phyloP scores from a whole-genome alignment of 2,797 vertebrate species.

The Acanthurus lineatus region DNA sequence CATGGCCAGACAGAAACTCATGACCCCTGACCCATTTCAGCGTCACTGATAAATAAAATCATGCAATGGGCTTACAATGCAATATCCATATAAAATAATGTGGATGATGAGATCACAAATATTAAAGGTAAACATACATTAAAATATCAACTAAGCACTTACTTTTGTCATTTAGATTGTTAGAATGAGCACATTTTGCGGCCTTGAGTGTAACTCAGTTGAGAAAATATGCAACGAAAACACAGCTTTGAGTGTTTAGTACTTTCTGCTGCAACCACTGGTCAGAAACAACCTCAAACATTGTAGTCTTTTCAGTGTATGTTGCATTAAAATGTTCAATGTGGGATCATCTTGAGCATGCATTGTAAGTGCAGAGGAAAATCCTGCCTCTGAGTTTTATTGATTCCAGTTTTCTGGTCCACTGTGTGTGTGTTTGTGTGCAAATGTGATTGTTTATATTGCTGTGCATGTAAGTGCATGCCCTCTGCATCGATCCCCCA shows the following conservation, averaged over 20 bases:
- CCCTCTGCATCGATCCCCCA: constrained; percentile 79
- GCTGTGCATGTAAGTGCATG: constrained; percentile 40
- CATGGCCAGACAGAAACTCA: not conserved
- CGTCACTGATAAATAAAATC: constrained; percentile 1
- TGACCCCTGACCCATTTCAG: constrained; percentile 1
- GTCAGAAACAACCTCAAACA: constrained; percentile 29
- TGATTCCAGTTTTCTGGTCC: constrained; percentile 61
- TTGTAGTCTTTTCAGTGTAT: constrained; percentile 16
- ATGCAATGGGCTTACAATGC: not conserved
- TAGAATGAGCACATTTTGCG: not conserved
- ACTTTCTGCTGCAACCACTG: not conserved
- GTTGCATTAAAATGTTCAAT: constrained; percentile 43
- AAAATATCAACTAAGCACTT: not conserved
- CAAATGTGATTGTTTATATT: constrained; percentile 69
- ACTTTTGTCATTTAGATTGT: not conserved
- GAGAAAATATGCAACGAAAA: not conserved
- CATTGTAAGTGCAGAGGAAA: constrained; percentile 71
- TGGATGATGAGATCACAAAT: not conserved
- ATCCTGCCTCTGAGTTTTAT: constrained; percentile 72
- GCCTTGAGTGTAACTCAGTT: constrained; percentile 1
- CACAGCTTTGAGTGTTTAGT: constrained; percentile 5
- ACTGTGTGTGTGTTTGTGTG: constrained; percentile 51
- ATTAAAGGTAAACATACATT: not conserved
- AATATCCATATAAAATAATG: constrained; percentile 1
- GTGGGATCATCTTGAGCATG: constrained; percentile 43